phyloP scores from a whole-genome alignment of 2,888 invertebrate genomes.

The Epistrophe grossulariae region DNA sequence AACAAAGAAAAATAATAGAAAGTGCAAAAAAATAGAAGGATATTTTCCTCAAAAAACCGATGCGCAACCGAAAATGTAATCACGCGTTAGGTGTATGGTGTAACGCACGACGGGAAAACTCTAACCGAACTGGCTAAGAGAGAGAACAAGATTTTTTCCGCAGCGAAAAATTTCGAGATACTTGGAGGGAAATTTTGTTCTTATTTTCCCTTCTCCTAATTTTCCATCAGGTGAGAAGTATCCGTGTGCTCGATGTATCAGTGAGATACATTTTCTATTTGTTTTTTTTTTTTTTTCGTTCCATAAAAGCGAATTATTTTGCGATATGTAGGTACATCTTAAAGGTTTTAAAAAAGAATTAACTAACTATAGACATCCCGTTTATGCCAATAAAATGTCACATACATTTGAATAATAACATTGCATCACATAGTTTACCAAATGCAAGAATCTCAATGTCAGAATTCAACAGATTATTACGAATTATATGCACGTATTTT shows the following conservation, averaged over 20 bases:
- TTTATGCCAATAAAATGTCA: not conserved
- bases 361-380: not conserved
- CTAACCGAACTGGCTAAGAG: conserved; percentile 69
- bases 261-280: conserved; percentile 28
- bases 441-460: conserved; percentile 52
- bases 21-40: conserved; percentile 21
- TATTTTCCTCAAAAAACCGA: conserved; percentile 72
- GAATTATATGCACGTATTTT: conserved; percentile 49
- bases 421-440: conserved; percentile 18
- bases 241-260: conserved; percentile 30
- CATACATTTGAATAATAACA: not conserved
- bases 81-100: conserved; percentile 64
- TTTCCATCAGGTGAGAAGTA: conserved; percentile 55
- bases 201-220: conserved; percentile 27
- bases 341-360: not conserved
- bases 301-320: not conserved
- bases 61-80: conserved; percentile 73
- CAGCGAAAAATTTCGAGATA: conserved; percentile 43
- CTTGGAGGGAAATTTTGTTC: conserved; percentile 57
- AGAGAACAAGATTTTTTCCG: conserved; percentile 43
- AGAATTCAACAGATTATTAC: conserved; percentile 72
- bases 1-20: conserved; percentile 31
- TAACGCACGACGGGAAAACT: conserved; percentile 74
- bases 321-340: not conserved
- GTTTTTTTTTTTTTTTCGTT: not conserved